These are phyloP conservation scores for Oxystoma pomonae DNA, from an alignment of 2,888 invertebrate species.

Conservation along the genomic window DNA sequence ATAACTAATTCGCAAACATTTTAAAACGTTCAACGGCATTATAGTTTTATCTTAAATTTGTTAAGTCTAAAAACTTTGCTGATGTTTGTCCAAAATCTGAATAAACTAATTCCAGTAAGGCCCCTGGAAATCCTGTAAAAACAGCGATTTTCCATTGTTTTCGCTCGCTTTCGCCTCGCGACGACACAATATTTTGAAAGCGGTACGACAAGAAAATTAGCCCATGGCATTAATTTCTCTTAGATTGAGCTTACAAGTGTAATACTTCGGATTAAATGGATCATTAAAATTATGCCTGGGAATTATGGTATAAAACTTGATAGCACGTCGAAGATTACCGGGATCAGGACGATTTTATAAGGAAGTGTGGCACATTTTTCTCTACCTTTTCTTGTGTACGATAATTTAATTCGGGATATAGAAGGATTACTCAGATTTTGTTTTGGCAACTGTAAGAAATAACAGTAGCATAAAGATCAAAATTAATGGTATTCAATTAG, in stretches of 20 bases:
- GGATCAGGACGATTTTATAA: slow-evolving; percentile 45
- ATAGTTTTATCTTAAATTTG: too few relatives aligned
- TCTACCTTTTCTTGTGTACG: slow-evolving; percentile 13
- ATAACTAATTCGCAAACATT: too few relatives aligned
- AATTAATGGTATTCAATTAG: too few relatives aligned
- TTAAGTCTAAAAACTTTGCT: too few relatives aligned
- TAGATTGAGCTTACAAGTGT: slow-evolving; percentile 48
- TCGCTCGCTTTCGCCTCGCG: too few relatives aligned
- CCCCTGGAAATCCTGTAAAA: not conserved
- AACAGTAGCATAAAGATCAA: too few relatives aligned
- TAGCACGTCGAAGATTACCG: slow-evolving; percentile 50
- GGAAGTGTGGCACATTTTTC: slow-evolving; percentile 42
- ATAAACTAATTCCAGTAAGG: not conserved
- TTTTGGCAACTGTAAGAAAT: too few relatives aligned
- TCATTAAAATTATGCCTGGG: slow-evolving; percentile 51
- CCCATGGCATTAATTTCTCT: slow-evolving; percentile 45
- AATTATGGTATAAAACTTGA: slow-evolving; percentile 51
- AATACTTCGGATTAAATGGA: slow-evolving; percentile 49
- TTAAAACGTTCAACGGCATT: too few relatives aligned
- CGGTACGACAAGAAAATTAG: slow-evolving; percentile 40
- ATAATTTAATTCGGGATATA: slow-evolving; percentile 9
- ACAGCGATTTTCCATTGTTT: not conserved
- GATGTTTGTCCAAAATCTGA: not conserved
- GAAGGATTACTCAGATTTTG: slow-evolving; percentile 12
- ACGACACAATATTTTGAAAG: slow-evolving; percentile 17